Evolutionary conservation across 2,888 invertebrate genomes (phyloP), one percentile per base, ranked within the genome.

Genomic region (Drosophila seclusa): DNA sequence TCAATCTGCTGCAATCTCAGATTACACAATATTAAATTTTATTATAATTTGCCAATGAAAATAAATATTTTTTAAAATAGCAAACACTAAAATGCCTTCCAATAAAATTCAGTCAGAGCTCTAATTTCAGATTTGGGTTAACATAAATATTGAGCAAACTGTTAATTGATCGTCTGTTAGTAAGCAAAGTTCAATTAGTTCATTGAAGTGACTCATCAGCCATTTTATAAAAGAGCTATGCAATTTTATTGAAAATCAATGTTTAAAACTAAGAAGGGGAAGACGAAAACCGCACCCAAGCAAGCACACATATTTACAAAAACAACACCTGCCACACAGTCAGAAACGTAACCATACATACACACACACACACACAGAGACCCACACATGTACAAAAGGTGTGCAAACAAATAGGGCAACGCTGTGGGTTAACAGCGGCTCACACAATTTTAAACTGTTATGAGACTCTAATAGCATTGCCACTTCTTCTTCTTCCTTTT

Each of bases 181-280:
- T 1, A 18, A 24, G 34, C 5, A 24, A 53, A 53, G n/a, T 29
- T n/a, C 13, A 55, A 38, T 38, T 29, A 29, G 21, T 42, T 40
- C 10, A 6, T 42, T 54, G 73, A 69, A 73, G 62, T 59, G 67
- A 72, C 55, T 64, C 52, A 55, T 55, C 53, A 58, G 18, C 61
- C 54, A 29, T 27, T 59, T 38, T 21, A 58, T 60, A 53, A 42
- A 18, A 48, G 49, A 62, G 13, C 34, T 57, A 70, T 38, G 48
- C 45, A 64, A 66, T 67, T 21, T 60, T 73, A 73, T 76, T 62
- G 63, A 76, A 87, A 84, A 85, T 85, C 89, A 80, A 85, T 84
- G 81, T 69, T 29, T 67, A 65, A 48, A 68, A 53, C 16, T 34
- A 38, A 59, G 21, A 53, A 58, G 29, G 45, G 55, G n/a, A 38